phyloP scores from a whole-genome alignment of 2,113 vertebrate species.

The Saccopteryx leptura region DNA sequence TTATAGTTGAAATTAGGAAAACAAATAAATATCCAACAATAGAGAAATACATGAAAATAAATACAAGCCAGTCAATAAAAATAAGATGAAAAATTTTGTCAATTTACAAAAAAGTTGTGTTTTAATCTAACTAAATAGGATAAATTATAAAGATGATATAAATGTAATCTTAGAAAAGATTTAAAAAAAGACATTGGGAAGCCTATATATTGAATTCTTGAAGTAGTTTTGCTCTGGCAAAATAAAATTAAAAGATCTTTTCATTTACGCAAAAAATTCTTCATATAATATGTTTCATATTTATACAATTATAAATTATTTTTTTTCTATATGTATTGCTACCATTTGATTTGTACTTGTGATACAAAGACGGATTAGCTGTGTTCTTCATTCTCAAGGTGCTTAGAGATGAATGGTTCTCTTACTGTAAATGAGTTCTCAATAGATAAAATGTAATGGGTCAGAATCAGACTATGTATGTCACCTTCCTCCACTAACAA shows the following conservation, averaged over 20 bases:
- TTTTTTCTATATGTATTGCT: background rate
- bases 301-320: background rate
- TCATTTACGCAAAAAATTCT: background rate
- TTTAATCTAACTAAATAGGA: background rate
- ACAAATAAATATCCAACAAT: background rate
- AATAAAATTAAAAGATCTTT: background rate
- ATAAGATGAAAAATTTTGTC: background rate
- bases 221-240: conserved; percentile 37
- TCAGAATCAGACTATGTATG: background rate
- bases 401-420: background rate
- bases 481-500: background rate
- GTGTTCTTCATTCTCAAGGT: background rate
- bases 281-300: background rate
- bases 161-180: background rate
- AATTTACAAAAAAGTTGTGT: background rate
- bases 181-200: background rate
- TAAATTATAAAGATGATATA: background rate
- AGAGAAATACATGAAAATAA: background rate
- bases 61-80: background rate
- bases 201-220: background rate
- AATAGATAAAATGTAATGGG: background rate
- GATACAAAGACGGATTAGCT: background rate
- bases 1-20: background rate
- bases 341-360: background rate
- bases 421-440: background rate